Evolutionary conservation across 2,113 vertebrate species (phyloP), one percentile per base, ranked within the genome.

Genomic region (Burhinus bistriatus): DNA sequence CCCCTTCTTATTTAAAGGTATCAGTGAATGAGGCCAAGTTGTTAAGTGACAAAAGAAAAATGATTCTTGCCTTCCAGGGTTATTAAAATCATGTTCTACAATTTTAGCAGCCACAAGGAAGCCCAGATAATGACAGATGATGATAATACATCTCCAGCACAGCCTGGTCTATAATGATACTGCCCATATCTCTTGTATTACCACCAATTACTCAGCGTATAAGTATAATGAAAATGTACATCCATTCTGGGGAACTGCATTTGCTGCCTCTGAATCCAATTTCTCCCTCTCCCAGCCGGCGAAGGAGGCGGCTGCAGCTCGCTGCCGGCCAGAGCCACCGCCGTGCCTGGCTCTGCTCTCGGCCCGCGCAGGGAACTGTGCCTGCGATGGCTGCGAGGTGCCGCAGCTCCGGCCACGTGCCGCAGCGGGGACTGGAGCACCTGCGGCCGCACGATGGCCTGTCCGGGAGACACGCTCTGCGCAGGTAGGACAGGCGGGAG

Each of bases 41-140:
- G 95, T 97, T 98, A 98, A 98, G 96, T 97, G 97, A 98, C 98
- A 98, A 98, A 98, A 98, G 98, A 98, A 97, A 98, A 98, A 98
- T 97, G 97, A 97, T 98, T 97, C 97, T 97, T 95, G 98, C 97
- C 98, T 98, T 98, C 97, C 97, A 97, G 98, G 97, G 98, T 98
- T 98, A 98, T 98, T 98, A 98, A 98, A 98, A 98, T 98, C 98
- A 94, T 98, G 98, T 98, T 98, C 97, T 98, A 98, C 98, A 98
- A 97, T 98, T 96, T 97, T 96, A 98, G 96, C 97, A 93, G 90
- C 97, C 97, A 97, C 95, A 86, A 97, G 97, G 95, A 97, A 97
- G 95, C 92, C 90, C 70, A 59, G 96, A 97, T 98, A 98, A 98
- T 98, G 97, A 98, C 96, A 77, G 97, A 98, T 98, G 98, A 98